Percentiles rank a stretch among this genome's conserved stretches.
These are phyloP conservation scores for Perizoma affinitatum DNA, from an alignment of 2,888 invertebrate genomes.

Conservation along the genomic window DNA sequence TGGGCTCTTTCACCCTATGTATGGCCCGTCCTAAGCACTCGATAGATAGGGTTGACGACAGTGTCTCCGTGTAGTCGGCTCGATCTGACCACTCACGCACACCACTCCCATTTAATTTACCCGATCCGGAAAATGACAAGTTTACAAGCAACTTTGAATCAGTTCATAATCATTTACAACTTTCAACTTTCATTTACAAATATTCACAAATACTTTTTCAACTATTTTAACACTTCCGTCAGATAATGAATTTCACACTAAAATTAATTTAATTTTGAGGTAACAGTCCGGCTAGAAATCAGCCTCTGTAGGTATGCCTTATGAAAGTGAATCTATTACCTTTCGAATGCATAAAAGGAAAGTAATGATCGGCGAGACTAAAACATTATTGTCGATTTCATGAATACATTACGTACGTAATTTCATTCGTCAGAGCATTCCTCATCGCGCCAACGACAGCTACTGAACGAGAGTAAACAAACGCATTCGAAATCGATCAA, in stretches of 20 bases:
- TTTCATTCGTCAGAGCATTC: slow-evolving; percentile 16
- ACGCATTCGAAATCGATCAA: slow-evolving; percentile 6
- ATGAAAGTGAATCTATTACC: slow-evolving; percentile 18
- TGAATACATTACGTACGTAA: slow-evolving; percentile 33
- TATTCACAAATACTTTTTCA: not conserved
- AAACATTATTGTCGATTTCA: slow-evolving; percentile 27
- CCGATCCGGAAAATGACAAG: not conserved
- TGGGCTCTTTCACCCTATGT: too few species aligned
- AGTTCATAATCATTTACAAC: not conserved
- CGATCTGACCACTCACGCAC: slow-evolving; percentile 3
- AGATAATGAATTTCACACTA: not conserved
- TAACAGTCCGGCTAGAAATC: not conserved
- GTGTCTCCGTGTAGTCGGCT: not conserved
- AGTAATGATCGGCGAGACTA: slow-evolving; percentile 16
- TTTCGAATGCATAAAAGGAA: slow-evolving; percentile 19
- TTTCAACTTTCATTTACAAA: not conserved
- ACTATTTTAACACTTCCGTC: too few species aligned
- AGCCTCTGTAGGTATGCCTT: not conserved
- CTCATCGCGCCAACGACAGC: not conserved
- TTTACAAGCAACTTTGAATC: slow-evolving; percentile 8
- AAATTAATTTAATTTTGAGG: not conserved
- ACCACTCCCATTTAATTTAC: slow-evolving; percentile 26
- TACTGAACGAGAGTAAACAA: not conserved
- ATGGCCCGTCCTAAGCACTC: too few species aligned
- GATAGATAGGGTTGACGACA: too few species aligned